Conservation (phyloP, 1,140 invertebrate genomes). For the Ceratina calcarata region DNA sequence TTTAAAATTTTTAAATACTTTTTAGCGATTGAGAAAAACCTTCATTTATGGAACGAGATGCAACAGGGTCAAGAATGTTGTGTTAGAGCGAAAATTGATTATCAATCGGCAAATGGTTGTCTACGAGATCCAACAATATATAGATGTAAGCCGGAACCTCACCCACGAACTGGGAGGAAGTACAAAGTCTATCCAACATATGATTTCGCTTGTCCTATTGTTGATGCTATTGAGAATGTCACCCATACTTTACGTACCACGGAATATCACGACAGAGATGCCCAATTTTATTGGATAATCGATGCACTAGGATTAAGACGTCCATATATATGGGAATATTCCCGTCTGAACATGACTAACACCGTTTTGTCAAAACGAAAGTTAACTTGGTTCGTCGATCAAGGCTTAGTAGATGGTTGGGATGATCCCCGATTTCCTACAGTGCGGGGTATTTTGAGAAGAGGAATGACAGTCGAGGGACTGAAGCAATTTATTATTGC, state of each 20-base stretch:
- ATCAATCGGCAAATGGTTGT: slow-evolving; percentile 97
- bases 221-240: slow-evolving; percentile 97
- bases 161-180: slow-evolving; percentile 95
- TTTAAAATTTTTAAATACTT: slow-evolving; percentile 30
- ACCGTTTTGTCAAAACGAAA: slow-evolving; percentile 98
- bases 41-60: slow-evolving; percentile 98
- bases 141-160: slow-evolving; percentile 97
- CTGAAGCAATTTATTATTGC: slow-evolving; percentile 98
- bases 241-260: slow-evolving; percentile 98
- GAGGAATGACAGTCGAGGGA: slow-evolving; percentile 98
- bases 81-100: slow-evolving; percentile 98
- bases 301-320: slow-evolving; percentile 92
- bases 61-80: slow-evolving; percentile 93
- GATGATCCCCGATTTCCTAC: slow-evolving; percentile 99
- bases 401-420: slow-evolving; percentile 97
- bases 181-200: slow-evolving; percentile 99
- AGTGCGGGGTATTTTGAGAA: slow-evolving; percentile 95
- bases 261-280: slow-evolving; percentile 98
- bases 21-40: slow-evolving; percentile 92
- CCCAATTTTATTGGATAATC: slow-evolving; percentile 98
- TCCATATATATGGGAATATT: slow-evolving; percentile 97
- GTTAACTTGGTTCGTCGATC: slow-evolving; percentile 97
- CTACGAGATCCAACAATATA: slow-evolving; percentile 99
- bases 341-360: slow-evolving; percentile 96
- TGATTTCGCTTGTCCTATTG: slow-evolving; percentile 99